Base-by-base conservation (phyloP, 2,888 invertebrate species). In the Polydrusus tereticollis region DNA sequence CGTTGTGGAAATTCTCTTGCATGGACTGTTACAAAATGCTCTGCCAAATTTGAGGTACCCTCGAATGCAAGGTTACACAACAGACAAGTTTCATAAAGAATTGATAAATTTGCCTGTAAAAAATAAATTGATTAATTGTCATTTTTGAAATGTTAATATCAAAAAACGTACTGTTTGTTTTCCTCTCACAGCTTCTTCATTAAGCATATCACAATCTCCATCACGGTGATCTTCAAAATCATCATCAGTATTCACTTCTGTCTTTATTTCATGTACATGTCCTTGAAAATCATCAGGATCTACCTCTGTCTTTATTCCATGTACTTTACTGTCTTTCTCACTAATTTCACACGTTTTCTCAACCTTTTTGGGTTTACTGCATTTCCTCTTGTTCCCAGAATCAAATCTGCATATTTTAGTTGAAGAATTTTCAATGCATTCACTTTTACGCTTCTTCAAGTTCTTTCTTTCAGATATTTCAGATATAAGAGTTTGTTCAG, bases 11-110 rank as follows among this genome's bases (percentile, higher is more conserved):
- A 86, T 80, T 88, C 88, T 38, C 88, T 86, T 0, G 87, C 87
- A 75, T 89, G 89, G n/a, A 83, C 82, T 50, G 87, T 85, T 62
- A 87, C 83, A 50, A 89, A 86, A 76, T 89, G 89, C 71, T 85
- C 81, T 18, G 87, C 87, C 62, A 89, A 79, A n/a, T 85, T 84
- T 4, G 86, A 82, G 50, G 87, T 84, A 12, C 85, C 80, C 0
- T 82, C 80, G 72, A 88, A 87, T 69, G 86, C 85, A 74, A 85
- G 84, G 60, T 87, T 87, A 76, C 89, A 89, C n/a, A 89, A 76
- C 60, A 88, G 80, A 79, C 89, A 89, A 26, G n/a, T 47, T 20
- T 47, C 85, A 80, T 75, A 85, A 16, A 6, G 20, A 3, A 14
- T 14, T 8, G 41, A 14, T 43, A 14, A 16, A 14, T n/a, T 23